These are phyloP conservation scores for Heterohyrax brucei DNA, from an alignment of 2,797 vertebrate species.

Conservation along the genomic window DNA sequence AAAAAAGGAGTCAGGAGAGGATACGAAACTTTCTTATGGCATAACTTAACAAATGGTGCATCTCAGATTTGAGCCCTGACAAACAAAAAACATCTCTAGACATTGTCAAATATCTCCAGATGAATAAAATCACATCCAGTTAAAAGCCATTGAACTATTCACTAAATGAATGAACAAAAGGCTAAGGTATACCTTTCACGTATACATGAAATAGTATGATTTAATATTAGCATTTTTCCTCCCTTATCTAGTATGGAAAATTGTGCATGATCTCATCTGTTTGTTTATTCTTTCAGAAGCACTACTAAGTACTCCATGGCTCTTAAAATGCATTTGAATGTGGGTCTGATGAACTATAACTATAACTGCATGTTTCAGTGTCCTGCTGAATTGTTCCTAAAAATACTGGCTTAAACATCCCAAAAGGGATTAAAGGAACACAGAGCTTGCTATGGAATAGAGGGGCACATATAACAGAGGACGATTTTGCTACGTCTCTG, in stretches of 20 bases:
- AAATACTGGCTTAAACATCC: constrained; percentile 6
- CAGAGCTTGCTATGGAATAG: neutral
- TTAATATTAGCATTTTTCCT: neutral
- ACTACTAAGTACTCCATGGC: neutral
- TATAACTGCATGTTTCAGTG: neutral
- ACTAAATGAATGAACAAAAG: constrained; percentile 8
- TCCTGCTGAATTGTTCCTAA: neutral
- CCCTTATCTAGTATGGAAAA: neutral
- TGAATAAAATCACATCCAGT: neutral
- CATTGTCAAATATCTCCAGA: neutral
- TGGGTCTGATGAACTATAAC: constrained; percentile 41
- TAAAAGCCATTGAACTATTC: constrained; percentile 23
- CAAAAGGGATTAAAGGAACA: neutral
- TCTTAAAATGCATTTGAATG: constrained; percentile 38
- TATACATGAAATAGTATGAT: neutral
- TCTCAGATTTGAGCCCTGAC: constrained; percentile 26
- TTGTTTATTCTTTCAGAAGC: constrained; percentile 4
- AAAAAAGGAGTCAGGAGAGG: constrained; percentile 18
- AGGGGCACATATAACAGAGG: neutral
- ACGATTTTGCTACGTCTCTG: neutral
- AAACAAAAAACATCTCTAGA: neutral
- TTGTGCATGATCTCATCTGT: neutral
- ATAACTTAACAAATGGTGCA: neutral
- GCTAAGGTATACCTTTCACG: constrained; percentile 20
- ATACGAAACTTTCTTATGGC: constrained; percentile 27